Percentiles rank a stretch among this genome's conserved stretches.
phyloP scores from a whole-genome alignment of 23 tunicate genomes.

The Ascidia mentula region DNA sequence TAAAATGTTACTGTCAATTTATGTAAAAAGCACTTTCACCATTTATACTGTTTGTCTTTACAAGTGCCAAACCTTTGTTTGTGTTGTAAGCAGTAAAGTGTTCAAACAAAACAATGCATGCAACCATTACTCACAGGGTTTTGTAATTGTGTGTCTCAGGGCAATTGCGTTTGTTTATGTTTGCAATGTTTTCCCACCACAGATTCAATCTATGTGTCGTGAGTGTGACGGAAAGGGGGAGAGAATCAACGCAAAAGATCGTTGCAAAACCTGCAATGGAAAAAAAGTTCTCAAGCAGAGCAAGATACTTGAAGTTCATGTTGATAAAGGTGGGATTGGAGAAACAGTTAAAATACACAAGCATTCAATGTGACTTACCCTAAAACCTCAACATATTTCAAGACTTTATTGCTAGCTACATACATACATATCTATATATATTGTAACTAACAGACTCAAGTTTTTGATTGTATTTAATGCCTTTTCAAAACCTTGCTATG shows the following conservation, averaged over 20 bases:
- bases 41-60: neutral
- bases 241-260: constrained; percentile 78
- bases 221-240: constrained; percentile 96
- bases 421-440: too few species aligned
- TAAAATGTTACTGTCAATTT: too few species aligned
- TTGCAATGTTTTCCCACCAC: neutral
- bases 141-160: neutral
- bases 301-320: constrained; percentile 88
- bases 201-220: constrained; percentile 87
- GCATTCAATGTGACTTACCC: neutral
- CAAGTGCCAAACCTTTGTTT: neutral
- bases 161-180: neutral
- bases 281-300: constrained; percentile 69
- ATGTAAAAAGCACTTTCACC: too few species aligned
- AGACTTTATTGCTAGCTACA: too few species aligned
- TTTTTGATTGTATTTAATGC: too few species aligned
- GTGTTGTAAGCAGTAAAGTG: neutral
- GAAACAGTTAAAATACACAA: neutral
- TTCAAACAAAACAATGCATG: neutral
- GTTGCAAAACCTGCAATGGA: constrained; percentile 86
- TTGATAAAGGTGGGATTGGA: constrained; percentile 65
- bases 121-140: too few species aligned
- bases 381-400: neutral
- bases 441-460: too few species aligned
- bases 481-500: too few species aligned